A percentile compares a stretch with the other conserved stretches of the same genome.
Conservation (phyloP, 1,140 invertebrate genomes). For the Cotesia chilonis region DNA sequence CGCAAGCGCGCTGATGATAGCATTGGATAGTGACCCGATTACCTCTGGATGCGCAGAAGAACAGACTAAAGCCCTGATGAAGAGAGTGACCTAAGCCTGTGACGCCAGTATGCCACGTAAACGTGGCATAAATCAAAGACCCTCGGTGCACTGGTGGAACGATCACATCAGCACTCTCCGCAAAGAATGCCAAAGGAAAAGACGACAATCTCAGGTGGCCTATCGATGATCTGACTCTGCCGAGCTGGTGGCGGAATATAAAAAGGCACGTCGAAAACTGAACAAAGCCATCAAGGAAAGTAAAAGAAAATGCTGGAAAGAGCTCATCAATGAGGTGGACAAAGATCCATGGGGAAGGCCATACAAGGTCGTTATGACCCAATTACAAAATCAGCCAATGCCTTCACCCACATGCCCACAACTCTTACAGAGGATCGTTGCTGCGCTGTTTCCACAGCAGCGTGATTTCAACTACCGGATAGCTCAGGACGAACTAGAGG, state of each 20-base stretch:
- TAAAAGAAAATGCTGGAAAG: too few relatives aligned
- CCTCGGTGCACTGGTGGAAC: conserved; percentile 50
- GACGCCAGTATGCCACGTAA: conserved; percentile 34
- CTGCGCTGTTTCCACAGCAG: conserved; percentile 13
- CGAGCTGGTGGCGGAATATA: too few relatives aligned
- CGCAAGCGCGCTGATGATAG: neutral
- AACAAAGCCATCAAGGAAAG: too few relatives aligned
- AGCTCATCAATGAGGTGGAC: too few relatives aligned
- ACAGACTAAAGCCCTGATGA: conserved; percentile 28
- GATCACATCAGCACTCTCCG: conserved; percentile 42
- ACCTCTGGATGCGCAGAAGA: neutral
- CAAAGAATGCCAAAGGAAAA: conserved; percentile 36
- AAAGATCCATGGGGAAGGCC: too few relatives aligned
- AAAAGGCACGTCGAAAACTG: too few relatives aligned
- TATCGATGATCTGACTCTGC: too few relatives aligned
- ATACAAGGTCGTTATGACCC: conserved; percentile 35
- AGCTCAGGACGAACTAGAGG: neutral
- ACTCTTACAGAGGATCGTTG: conserved; percentile 2
- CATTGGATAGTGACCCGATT: conserved; percentile 6
- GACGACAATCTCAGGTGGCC: too few relatives aligned
- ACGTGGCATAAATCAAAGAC: neutral
- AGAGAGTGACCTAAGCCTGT: conserved; percentile 19
- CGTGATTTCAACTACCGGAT: neutral
- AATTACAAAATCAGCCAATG: neutral
- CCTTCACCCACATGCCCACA: neutral